Conservation (phyloP, 2,888 invertebrate genomes). For the Apodemia duryi region DNA sequence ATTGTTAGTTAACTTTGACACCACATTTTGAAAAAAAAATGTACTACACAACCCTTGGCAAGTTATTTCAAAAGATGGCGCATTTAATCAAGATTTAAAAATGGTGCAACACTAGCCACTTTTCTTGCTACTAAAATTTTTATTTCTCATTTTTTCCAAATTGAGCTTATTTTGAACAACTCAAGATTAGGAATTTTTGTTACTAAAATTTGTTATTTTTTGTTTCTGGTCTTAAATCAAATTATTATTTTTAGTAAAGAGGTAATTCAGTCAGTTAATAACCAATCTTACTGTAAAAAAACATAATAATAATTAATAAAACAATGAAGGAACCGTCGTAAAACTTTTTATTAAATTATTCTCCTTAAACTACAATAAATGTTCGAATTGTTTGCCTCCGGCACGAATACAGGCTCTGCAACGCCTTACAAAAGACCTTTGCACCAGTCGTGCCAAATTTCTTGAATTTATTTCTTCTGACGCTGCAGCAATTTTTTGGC, state of each 20-base stretch:
- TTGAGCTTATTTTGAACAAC: not conserved
- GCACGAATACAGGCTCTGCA: conserved; percentile 8
- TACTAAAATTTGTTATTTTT: conserved; percentile 6
- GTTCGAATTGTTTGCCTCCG: conserved; percentile 3
- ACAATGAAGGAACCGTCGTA: not conserved
- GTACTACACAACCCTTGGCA: not conserved
- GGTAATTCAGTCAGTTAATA: not conserved
- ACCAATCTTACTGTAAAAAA: not conserved
- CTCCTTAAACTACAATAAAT: conserved; percentile 7
- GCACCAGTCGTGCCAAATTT: conserved; percentile 3
- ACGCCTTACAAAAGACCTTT: conserved; percentile 2
- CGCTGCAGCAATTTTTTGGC: conserved; percentile 4
- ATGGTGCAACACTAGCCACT: conserved; percentile 3
- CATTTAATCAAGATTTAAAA: not conserved
- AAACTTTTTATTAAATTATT: not conserved
- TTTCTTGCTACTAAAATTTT: conserved; percentile 2
- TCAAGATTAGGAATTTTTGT: conserved; percentile 12
- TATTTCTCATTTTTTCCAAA: conserved; percentile 6
- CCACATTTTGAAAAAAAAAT: not conserved
- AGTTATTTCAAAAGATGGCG: not conserved
- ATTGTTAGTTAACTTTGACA: not conserved
- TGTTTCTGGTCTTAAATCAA: not conserved
- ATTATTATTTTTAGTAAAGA: not conserved
- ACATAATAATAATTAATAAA: not conserved
- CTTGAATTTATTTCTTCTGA: conserved; percentile 6